Evolutionary conservation across 2,797 vertebrate species (phyloP).

Genomic region (Synaphobranchus kaupii): DNA sequence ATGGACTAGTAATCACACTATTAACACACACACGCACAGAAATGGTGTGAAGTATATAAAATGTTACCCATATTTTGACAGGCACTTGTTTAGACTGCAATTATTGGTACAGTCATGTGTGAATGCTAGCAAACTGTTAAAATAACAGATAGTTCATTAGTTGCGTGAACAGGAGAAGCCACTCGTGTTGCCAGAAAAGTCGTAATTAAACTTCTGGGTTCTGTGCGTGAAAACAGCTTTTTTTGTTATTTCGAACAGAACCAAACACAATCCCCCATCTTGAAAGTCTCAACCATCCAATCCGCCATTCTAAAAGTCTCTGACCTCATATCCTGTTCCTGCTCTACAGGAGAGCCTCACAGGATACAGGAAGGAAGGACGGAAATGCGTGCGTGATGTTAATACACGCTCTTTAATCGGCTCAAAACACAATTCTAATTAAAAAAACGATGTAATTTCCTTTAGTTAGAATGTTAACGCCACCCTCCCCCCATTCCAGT

Average conservation of each 20-base stretch:
- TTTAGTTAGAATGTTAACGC: background rate
- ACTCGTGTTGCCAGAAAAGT: background rate
- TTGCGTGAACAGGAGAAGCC: background rate
- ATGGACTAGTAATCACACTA: background rate
- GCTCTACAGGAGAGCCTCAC: background rate
- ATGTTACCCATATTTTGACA: background rate
- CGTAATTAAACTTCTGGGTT: background rate
- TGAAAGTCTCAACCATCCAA: background rate
- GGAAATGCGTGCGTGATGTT: background rate
- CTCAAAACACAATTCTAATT: background rate
- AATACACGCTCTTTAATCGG: background rate
- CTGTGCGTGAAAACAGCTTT: background rate
- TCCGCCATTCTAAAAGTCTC: background rate
- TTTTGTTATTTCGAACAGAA: background rate
- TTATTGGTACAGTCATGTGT: background rate
- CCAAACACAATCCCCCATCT: background rate
- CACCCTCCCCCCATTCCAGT: background rate
- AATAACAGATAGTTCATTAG: too few species aligned
- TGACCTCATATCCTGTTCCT: too few species aligned
- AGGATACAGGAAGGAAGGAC: background rate
- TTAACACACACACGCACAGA: background rate
- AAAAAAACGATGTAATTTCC: background rate
- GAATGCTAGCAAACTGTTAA: too few species aligned
- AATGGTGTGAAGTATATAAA: background rate
- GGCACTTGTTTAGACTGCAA: background rate